These are phyloP conservation scores for Tauraco erythrolophus DNA, from an alignment of 2,113 vertebrate genomes.

Conservation along the genomic window DNA sequence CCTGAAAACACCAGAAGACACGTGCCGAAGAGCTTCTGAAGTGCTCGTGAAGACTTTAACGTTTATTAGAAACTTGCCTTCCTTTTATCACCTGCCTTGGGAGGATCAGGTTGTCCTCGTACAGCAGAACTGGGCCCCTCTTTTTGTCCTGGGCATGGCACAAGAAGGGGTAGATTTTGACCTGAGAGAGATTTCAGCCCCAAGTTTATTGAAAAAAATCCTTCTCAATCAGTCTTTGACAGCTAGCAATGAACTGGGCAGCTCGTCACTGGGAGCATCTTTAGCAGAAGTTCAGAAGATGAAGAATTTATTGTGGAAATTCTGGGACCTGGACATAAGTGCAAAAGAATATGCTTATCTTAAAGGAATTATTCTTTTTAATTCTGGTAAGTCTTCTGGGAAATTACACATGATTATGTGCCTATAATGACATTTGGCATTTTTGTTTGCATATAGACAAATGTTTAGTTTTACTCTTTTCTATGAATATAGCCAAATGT, in stretches of 20 bases:
- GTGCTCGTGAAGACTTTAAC: slow-evolving; percentile 58
- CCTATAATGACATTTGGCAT: not conserved
- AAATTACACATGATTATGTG: not conserved
- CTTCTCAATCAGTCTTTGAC: slow-evolving; percentile 47
- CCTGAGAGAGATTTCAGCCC: slow-evolving; percentile 38
- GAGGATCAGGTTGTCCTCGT: slow-evolving; percentile 54
- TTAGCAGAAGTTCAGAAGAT: slow-evolving; percentile 44
- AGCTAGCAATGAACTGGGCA: not conserved
- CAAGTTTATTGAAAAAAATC: slow-evolving; percentile 56
- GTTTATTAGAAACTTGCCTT: slow-evolving; percentile 68
- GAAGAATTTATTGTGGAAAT: slow-evolving; percentile 47
- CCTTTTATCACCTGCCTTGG: slow-evolving; percentile 48
- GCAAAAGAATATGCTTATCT: slow-evolving; percentile 66
- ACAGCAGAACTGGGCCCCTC: slow-evolving; percentile 47
- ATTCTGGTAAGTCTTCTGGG: slow-evolving; percentile 40
- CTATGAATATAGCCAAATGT: not conserved
- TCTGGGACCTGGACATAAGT: slow-evolving; percentile 49
- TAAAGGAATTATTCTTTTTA: slow-evolving; percentile 67
- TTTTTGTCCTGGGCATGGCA: slow-evolving; percentile 62
- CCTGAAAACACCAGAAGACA: slow-evolving; percentile 33
- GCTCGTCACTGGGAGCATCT: not conserved
- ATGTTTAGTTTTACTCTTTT: not conserved
- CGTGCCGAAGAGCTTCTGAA: slow-evolving; percentile 26
- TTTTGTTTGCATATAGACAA: not conserved
- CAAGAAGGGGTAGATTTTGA: slow-evolving; percentile 64